These are phyloP conservation scores for Melieria omissa DNA, from an alignment of 2,888 invertebrate genomes.

Conservation along the genomic window DNA sequence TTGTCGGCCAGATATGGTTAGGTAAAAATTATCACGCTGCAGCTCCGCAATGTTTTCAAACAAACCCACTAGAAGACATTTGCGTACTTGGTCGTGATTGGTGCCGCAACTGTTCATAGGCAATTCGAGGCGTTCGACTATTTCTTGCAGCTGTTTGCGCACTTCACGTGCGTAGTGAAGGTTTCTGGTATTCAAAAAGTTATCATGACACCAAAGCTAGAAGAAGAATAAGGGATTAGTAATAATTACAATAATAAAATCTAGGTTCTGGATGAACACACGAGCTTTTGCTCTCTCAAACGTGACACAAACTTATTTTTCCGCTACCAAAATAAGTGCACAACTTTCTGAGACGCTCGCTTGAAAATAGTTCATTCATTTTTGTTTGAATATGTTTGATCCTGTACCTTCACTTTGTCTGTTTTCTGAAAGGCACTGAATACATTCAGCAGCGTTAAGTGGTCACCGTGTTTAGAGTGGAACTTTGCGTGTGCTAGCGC, in stretches of 20 bases:
- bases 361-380: too few species aligned
- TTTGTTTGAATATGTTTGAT: not conserved
- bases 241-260: not conserved
- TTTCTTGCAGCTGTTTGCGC: constrained; percentile 79
- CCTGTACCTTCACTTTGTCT: constrained; percentile 73
- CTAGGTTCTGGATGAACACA: too few species aligned
- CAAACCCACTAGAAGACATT: constrained; percentile 83
- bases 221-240: constrained; percentile 31
- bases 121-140: constrained; percentile 75
- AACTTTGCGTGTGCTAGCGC: constrained; percentile 81
- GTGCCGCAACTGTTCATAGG: constrained; percentile 74
- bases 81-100: constrained; percentile 75
- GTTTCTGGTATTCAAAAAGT: constrained; percentile 86
- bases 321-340: too few species aligned
- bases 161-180: constrained; percentile 84
- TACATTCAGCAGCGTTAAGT: constrained; percentile 89
- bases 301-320: not conserved
- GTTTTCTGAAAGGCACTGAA: constrained; percentile 81
- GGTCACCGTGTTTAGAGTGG: constrained; percentile 88
- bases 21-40: constrained; percentile 77
- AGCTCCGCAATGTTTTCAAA: constrained; percentile 89
- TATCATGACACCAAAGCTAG: constrained; percentile 85
- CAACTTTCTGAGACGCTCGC: too few species aligned
- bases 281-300: not conserved
- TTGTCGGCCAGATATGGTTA: constrained; percentile 73